phyloP scores from a whole-genome alignment of 2,113 vertebrate species.

The Agelaius phoeniceus region DNA sequence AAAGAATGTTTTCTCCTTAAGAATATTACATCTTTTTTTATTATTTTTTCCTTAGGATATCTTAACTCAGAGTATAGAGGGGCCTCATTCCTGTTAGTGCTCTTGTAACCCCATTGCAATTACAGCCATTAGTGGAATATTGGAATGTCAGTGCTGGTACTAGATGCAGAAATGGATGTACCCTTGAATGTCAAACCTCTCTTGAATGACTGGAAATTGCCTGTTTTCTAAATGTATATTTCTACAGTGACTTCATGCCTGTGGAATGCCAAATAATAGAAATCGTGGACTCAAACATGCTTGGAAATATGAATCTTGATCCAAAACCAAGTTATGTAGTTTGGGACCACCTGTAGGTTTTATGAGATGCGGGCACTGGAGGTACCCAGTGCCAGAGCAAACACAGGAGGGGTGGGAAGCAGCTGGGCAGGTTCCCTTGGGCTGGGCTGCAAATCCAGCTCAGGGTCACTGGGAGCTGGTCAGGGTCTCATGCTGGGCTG shows the following conservation, averaged over 20 bases:
- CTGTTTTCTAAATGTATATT: neutral
- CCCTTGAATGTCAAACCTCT: neutral
- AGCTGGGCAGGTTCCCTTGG: neutral
- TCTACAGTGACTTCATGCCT: neutral
- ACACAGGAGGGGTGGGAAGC: neutral
- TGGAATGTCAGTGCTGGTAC: neutral
- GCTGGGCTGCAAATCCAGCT: neutral
- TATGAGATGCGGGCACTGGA: neutral
- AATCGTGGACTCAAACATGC: neutral
- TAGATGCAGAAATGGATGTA: neutral
- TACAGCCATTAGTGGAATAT: neutral
- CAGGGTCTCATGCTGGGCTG: fast-evolving
- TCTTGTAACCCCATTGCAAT: neutral
- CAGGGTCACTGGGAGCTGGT: fast-evolving
- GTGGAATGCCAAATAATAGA: neutral
- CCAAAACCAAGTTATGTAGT: neutral
- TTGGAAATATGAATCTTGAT: neutral
- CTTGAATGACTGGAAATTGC: neutral
- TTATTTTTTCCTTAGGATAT: neutral
- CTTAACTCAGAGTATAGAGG: neutral
- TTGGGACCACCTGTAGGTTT: neutral
- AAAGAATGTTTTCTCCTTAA: fast-evolving
- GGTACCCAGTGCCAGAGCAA: neutral
- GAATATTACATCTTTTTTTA: neutral
- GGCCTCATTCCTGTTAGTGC: neutral